Conservation (phyloP, 35 echinoderm and acorn worm species). For the Holothuria glaberrima region DNA sequence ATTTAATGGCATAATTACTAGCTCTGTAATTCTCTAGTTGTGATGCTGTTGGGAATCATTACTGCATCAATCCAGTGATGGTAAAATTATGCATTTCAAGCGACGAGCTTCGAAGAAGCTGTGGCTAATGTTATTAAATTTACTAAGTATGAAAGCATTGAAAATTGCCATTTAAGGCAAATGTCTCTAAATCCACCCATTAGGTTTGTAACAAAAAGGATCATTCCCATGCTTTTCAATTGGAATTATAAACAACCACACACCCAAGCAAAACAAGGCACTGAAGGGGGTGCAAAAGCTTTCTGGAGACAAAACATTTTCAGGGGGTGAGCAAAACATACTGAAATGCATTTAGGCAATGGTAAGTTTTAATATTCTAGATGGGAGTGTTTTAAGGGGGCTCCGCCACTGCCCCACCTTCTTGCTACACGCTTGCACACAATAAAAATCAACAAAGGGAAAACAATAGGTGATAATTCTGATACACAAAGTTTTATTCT, state of each 20-base stretch:
- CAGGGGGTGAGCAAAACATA: too few relatives aligned
- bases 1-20: neutral
- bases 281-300: slow-evolving; percentile 1
- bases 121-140: neutral
- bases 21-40: neutral
- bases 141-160: slow-evolving; percentile 14
- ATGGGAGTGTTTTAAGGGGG: neutral
- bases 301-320: slow-evolving; percentile 1
- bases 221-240: slow-evolving; percentile 2
- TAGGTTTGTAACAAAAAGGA: neutral
- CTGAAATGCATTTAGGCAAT: too few relatives aligned
- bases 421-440: neutral
- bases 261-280: neutral
- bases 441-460: neutral
- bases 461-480: slow-evolving; percentile 4
- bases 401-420: neutral
- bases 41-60: neutral
- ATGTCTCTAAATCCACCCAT: neutral
- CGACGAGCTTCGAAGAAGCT: slow-evolving; percentile 11
- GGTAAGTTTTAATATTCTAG: neutral
- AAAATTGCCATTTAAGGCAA: slow-evolving; percentile 7
- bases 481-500: neutral
- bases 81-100: neutral
- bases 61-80: neutral
- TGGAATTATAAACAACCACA: neutral